These are phyloP conservation scores for Orbicella faveolata DNA, from an alignment of 64 coral and sea anemone species.

Conservation along the genomic window DNA sequence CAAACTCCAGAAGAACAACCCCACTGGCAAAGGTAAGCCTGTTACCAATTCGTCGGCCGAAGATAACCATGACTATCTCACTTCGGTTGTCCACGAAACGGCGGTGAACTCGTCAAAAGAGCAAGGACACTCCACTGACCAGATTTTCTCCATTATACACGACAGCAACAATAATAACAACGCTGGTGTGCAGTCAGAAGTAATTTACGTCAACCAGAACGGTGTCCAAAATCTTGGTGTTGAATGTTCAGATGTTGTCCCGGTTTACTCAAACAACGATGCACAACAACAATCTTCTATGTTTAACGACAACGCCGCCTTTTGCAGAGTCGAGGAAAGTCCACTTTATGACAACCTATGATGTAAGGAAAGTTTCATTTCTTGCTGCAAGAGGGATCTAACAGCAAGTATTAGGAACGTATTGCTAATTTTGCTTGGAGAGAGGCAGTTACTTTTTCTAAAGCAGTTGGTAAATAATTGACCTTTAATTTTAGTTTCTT, in stretches of 20 bases:
- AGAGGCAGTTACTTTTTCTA: too few relatives aligned
- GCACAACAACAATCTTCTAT: background rate
- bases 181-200: background rate
- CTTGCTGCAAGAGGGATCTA: too few relatives aligned
- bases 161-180: background rate
- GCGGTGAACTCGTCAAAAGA: background rate
- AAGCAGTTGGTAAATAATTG: too few relatives aligned
- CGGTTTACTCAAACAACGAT: background rate
- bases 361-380: background rate
- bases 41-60: background rate
- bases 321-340: background rate
- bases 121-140: background rate
- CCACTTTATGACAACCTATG: background rate
- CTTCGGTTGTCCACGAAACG: too few relatives aligned
- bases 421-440: too few relatives aligned
- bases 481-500: too few relatives aligned
- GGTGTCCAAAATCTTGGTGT: background rate
- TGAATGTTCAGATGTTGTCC: background rate
- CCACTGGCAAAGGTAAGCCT: too few relatives aligned
- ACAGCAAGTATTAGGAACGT: too few relatives aligned
- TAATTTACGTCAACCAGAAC: background rate
- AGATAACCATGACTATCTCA: background rate
- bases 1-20: background rate
- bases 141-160: background rate
- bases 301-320: background rate